These are phyloP conservation scores for Cyaniris semiargus DNA, from an alignment of 2,888 invertebrate genomes.

Conservation along the genomic window DNA sequence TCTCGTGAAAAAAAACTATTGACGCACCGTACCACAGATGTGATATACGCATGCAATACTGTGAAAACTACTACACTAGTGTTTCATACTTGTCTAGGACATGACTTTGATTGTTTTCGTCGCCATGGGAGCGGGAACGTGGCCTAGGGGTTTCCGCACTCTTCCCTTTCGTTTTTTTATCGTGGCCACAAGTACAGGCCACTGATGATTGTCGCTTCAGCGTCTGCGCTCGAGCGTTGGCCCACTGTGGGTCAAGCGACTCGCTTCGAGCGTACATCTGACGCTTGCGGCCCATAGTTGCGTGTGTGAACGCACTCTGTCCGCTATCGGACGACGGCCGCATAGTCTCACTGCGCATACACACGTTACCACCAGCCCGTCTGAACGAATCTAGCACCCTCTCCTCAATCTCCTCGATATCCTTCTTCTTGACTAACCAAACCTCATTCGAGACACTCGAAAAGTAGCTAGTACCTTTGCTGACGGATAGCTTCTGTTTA, in stretches of 20 bases:
- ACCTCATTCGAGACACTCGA: conserved; percentile 74
- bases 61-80: conserved; percentile 59
- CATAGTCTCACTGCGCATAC: conserved; percentile 55
- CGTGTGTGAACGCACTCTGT: conserved; percentile 54
- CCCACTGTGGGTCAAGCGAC: conserved; percentile 68
- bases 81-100: conserved; percentile 78
- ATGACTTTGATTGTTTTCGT: conserved; percentile 63
- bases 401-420: conserved; percentile 75
- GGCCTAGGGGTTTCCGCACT: conserved; percentile 56
- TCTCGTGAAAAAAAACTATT: conserved; percentile 42
- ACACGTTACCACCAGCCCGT: conserved; percentile 62
- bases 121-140: conserved; percentile 69
- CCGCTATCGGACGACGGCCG: conserved; percentile 62
- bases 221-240: conserved; percentile 63
- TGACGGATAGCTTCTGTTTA: conserved; percentile 68
- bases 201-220: conserved; percentile 70
- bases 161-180: conserved; percentile 66
- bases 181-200: conserved; percentile 74
- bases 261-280: conserved; percentile 67
- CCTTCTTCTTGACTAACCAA: conserved; percentile 77
- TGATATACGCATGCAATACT: conserved; percentile 49
- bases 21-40: conserved; percentile 44
- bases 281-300: conserved; percentile 61
- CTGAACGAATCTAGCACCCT: conserved; percentile 71
- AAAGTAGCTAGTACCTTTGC: conserved; percentile 73